phyloP scores from a whole-genome alignment of 2,888 invertebrate genomes.

The Anthophora plumipes region DNA sequence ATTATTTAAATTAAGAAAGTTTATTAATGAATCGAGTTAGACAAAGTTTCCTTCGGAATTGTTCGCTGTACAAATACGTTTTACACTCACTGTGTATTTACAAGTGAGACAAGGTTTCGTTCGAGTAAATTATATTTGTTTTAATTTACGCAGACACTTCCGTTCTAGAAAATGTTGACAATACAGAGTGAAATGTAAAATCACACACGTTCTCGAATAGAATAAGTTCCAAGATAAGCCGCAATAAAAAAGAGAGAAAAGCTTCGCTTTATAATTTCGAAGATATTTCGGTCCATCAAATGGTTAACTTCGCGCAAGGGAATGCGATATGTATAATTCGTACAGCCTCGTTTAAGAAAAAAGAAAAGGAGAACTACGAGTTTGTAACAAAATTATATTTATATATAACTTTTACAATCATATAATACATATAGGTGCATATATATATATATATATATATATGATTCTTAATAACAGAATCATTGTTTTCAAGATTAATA shows the following conservation, averaged over 20 bases:
- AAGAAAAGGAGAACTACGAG: slow-evolving; percentile 1
- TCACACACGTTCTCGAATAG: neutral
- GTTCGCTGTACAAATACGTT: too few species aligned
- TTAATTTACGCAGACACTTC: slow-evolving; percentile 7
- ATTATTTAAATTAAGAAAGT: too few species aligned
- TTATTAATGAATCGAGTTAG: too few species aligned
- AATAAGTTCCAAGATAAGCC: slow-evolving; percentile 10
- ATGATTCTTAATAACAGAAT: slow-evolving; percentile 43
- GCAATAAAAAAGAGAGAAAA: neutral
- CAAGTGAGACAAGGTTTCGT: slow-evolving; percentile 24
- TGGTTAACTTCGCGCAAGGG: neutral
- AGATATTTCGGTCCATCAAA: neutral
- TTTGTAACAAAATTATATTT: slow-evolving; percentile 62
- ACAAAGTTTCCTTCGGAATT: too few species aligned
- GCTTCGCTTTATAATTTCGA: slow-evolving; percentile 19
- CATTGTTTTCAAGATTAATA: slow-evolving; percentile 35
- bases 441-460: too few species aligned
- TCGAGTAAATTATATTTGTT: slow-evolving; percentile 28
- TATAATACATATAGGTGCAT: slow-evolving; percentile 40
- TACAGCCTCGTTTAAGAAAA: slow-evolving; percentile 4
- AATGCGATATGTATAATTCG: slow-evolving; percentile 21
- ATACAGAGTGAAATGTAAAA: slow-evolving; percentile 25
- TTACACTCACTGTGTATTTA: too few species aligned
- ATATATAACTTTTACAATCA: slow-evolving; percentile 54
- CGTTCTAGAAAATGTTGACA: slow-evolving; percentile 32